These are phyloP conservation scores for Pygoscelis antarcticus DNA, from an alignment of 2,113 vertebrate genomes.

Conservation along the genomic window DNA sequence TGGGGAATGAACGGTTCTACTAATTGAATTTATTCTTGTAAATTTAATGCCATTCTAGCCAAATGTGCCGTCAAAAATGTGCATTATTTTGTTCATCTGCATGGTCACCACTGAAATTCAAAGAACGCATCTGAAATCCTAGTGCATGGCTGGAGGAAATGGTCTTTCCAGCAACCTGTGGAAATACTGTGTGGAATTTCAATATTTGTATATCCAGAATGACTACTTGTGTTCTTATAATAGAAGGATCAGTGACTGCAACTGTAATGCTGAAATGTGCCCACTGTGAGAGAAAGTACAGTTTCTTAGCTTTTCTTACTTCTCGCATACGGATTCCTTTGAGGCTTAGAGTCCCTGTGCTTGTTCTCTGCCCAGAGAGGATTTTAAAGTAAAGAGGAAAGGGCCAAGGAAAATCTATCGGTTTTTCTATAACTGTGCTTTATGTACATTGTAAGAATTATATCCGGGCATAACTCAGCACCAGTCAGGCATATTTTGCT, in stretches of 20 bases:
- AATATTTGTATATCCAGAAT: not conserved
- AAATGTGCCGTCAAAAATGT: slow-evolving; percentile 54
- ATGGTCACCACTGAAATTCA: slow-evolving; percentile 37
- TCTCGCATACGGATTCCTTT: not conserved
- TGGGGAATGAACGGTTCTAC: slow-evolving; percentile 5
- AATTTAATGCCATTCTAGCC: slow-evolving; percentile 38
- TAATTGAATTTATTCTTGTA: slow-evolving; percentile 61
- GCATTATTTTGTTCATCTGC: slow-evolving; percentile 53
- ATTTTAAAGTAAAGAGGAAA: not conserved
- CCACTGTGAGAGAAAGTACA: not conserved
- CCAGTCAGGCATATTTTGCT: not conserved
- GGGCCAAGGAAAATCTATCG: not conserved
- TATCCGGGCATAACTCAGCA: not conserved
- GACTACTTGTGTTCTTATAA: not conserved
- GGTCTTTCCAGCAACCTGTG: not conserved
- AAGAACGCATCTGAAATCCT: not conserved
- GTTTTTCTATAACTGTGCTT: not conserved
- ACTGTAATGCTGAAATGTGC: not conserved
- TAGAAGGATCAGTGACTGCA: not conserved
- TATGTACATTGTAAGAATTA: not conserved
- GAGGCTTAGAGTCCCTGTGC: not conserved
- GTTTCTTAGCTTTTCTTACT: slow-evolving; percentile 3
- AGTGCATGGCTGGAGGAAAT: not conserved
- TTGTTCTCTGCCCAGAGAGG: not conserved
- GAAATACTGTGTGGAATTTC: not conserved